A percentile compares a stretch with the other conserved stretches of the same genome.
These are phyloP conservation scores for Synchiropus splendidus DNA, from an alignment of 2,113 vertebrate genomes.

Conservation along the genomic window DNA sequence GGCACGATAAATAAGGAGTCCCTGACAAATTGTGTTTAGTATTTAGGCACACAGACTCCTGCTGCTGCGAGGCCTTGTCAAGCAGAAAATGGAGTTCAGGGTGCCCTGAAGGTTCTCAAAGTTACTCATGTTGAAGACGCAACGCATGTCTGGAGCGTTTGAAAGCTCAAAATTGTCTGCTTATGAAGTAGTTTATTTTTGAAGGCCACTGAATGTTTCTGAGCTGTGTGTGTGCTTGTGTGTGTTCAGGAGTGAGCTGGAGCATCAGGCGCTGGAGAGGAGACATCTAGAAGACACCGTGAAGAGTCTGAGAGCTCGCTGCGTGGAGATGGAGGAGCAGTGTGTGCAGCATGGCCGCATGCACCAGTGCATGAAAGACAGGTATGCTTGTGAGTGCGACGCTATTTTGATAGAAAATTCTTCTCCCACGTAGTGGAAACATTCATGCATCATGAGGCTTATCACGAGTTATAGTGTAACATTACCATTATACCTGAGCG, in stretches of 20 bases:
- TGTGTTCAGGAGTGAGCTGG: constrained; percentile 67
- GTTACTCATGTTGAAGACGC: neutral
- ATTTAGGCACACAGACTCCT: neutral
- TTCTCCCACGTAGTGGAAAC: no score
- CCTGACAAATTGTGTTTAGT: constrained; percentile 8
- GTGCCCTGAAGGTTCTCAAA: neutral
- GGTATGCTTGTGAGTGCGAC: no score
- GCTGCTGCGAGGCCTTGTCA: constrained; percentile 1
- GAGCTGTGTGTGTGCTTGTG: constrained; percentile 7
- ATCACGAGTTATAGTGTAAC: no score
- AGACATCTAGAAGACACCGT: constrained; percentile 69
- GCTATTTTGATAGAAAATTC: no score
- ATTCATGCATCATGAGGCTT: no score
- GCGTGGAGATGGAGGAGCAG: constrained; percentile 79
- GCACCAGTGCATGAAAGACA: constrained; percentile 86
- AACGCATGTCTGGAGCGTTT: no score
- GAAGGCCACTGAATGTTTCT: neutral
- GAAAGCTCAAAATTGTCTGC: no score
- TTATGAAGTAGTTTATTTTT: no score
- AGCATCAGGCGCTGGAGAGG: constrained; percentile 79
- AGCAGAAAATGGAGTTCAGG: constrained; percentile 3
- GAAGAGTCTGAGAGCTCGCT: constrained; percentile 73
- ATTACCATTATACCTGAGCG: constrained; percentile 13
- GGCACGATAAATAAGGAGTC: constrained; percentile 15
- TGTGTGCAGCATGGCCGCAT: constrained; percentile 85